A percentile compares a stretch with the other conserved stretches of the same genome.
These are phyloP conservation scores for Subanguina moxae DNA, from an alignment of 1,140 invertebrate species.

Conservation along the genomic window DNA sequence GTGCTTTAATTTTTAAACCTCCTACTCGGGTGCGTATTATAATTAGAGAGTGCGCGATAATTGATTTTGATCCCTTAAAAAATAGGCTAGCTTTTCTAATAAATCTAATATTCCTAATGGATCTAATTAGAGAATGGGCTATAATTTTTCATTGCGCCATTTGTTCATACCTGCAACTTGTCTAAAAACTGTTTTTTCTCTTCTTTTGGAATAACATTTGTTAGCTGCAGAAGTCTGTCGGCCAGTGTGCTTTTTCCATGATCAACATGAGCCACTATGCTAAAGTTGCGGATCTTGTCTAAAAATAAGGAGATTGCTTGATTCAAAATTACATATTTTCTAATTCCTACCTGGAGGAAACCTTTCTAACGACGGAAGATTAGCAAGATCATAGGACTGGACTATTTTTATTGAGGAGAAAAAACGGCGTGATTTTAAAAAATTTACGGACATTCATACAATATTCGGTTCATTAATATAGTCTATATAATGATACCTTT, in stretches of 20 bases:
- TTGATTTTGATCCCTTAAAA: no score
- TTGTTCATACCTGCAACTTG: slow-evolving; percentile 67
- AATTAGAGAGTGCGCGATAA: no score
- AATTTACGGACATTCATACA: not conserved
- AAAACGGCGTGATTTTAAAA: not conserved
- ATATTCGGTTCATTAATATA: no score
- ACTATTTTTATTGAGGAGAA: not conserved
- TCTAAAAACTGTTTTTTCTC: slow-evolving; percentile 76
- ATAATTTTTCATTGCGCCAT: no score
- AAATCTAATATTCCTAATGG: no score
- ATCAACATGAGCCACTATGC: slow-evolving; percentile 94
- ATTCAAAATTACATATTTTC: not conserved
- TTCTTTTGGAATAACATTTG: slow-evolving; percentile 60
- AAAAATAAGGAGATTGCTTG: slow-evolving; percentile 45
- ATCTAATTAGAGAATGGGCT: no score
- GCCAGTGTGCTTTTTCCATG: slow-evolving; percentile 95
- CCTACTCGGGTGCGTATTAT: no score
- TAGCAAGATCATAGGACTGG: not conserved
- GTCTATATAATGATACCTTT: no score
- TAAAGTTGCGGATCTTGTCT: slow-evolving; percentile 82
- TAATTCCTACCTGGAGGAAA: not conserved
- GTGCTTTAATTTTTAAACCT: no score
- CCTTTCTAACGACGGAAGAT: not conserved
- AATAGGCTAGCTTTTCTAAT: no score
- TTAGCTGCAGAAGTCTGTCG: slow-evolving; percentile 82